These are phyloP conservation scores for Diorhabda elongata DNA, from an alignment of 1,140 invertebrate species.

Conservation along the genomic window DNA sequence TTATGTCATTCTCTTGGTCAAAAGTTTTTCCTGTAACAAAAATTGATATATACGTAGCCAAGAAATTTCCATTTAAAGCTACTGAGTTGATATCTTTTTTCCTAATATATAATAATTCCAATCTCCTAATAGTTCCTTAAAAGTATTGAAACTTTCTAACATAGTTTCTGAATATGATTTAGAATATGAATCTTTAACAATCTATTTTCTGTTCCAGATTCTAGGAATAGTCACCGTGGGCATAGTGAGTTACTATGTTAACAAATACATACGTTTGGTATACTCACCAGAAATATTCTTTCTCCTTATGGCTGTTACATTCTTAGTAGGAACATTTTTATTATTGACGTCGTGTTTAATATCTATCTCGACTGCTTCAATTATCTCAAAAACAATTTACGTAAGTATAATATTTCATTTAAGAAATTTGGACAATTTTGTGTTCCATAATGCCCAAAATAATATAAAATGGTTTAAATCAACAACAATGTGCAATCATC, in stretches of 20 bases:
- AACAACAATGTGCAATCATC: too few relatives aligned
- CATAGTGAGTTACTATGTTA: conserved; percentile 60
- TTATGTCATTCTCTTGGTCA: too few relatives aligned
- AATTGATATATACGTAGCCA: too few relatives aligned
- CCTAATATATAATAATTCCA: too few relatives aligned
- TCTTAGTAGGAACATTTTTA: conserved; percentile 72
- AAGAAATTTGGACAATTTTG: background rate
- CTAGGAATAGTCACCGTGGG: conserved; percentile 68
- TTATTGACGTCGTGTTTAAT: conserved; percentile 67
- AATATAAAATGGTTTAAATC: too few relatives aligned
- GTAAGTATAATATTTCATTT: conserved; percentile 57
- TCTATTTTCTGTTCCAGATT: conserved; percentile 54
- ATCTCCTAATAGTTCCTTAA: too few relatives aligned
- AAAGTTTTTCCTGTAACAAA: too few relatives aligned
- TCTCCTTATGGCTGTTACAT: conserved; percentile 65
- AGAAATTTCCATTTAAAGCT: too few relatives aligned
- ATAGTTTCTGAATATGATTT: too few relatives aligned
- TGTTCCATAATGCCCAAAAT: too few relatives aligned
- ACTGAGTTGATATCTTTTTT: too few relatives aligned
- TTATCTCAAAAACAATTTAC: conserved; percentile 78
- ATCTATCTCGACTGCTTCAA: conserved; percentile 71
- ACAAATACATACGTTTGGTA: conserved; percentile 37
- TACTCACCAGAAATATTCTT: conserved; percentile 65
- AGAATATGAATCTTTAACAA: background rate
- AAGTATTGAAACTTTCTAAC: too few relatives aligned